Evolutionary conservation across 2,797 vertebrate genomes (phyloP).

Genomic region (Cephalopachus bancanus): DNA sequence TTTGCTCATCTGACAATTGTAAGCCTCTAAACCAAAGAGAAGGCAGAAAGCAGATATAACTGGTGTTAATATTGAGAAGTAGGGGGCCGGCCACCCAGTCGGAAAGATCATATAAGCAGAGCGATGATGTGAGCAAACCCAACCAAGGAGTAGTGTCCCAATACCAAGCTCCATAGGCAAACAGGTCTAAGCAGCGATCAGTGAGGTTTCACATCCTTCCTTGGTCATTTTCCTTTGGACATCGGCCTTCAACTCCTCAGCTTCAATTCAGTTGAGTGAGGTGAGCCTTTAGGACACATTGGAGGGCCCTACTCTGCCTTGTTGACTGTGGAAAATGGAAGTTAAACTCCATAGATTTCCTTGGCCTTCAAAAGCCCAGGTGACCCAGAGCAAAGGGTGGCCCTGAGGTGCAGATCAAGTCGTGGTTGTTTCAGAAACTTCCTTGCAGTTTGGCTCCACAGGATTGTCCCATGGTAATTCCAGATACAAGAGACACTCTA

Average conservation of each 20-base stretch:
- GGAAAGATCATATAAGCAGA: not conserved
- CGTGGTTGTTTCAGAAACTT: not conserved
- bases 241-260: not conserved
- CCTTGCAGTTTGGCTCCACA: not conserved
- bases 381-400: not conserved
- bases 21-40: not conserved
- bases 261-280: not conserved
- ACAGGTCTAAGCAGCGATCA: not conserved
- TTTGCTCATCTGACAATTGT: not conserved
- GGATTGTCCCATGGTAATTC: not conserved
- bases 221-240: not conserved
- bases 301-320: not conserved
- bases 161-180: not conserved
- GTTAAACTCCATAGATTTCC: not conserved
- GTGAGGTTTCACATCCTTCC: not conserved
- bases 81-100: too few relatives aligned
- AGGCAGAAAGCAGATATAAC: not conserved
- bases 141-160: not conserved
- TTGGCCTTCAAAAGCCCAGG: slow-evolving; percentile 20
- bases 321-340: not conserved
- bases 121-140: not conserved
- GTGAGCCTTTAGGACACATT: not conserved
- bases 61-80: not conserved
- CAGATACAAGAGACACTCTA: not conserved
- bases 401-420: not conserved